Conservation (phyloP, 2,888 invertebrate species). For the Sisyra terminalis region DNA sequence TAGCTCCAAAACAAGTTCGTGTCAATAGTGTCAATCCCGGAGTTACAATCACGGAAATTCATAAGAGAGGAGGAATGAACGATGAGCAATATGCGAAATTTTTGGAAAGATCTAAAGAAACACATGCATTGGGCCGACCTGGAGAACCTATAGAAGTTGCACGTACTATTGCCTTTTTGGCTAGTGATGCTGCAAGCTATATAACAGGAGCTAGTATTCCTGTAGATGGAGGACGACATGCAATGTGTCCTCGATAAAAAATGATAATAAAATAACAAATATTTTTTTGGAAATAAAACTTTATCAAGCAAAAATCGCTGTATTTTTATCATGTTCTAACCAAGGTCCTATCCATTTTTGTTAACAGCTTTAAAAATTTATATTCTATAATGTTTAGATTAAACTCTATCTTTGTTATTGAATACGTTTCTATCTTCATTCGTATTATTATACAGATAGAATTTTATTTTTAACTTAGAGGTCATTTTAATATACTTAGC, state of each 20-base stretch:
- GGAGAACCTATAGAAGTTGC: constrained; percentile 80
- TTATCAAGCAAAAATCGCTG: background rate
- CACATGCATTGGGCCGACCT: constrained; percentile 82
- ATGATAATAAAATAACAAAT: background rate
- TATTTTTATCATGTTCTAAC: no score
- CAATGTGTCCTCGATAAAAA: constrained; percentile 75
- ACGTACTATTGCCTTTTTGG: constrained; percentile 77
- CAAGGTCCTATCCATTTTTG: no score
- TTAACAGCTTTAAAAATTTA: no score
- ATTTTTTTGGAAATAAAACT: background rate
- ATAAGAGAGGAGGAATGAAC: constrained; percentile 70
- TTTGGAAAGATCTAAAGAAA: constrained; percentile 65
- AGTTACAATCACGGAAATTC: constrained; percentile 76
- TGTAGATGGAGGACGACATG: constrained; percentile 89
- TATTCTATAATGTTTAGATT: no score
- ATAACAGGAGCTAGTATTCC: constrained; percentile 81
- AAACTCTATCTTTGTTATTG: no score
- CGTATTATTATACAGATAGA: no score
- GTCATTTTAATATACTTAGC: no score
- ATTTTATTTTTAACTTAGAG: no score
- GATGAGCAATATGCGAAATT: constrained; percentile 74
- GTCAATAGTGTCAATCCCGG: constrained; percentile 94
- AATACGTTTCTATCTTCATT: no score
- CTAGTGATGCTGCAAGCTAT: constrained; percentile 74
- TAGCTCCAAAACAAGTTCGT: constrained; percentile 66